Conservation (phyloP, 2,888 invertebrate species). For the Ctenicera cuprea region DNA sequence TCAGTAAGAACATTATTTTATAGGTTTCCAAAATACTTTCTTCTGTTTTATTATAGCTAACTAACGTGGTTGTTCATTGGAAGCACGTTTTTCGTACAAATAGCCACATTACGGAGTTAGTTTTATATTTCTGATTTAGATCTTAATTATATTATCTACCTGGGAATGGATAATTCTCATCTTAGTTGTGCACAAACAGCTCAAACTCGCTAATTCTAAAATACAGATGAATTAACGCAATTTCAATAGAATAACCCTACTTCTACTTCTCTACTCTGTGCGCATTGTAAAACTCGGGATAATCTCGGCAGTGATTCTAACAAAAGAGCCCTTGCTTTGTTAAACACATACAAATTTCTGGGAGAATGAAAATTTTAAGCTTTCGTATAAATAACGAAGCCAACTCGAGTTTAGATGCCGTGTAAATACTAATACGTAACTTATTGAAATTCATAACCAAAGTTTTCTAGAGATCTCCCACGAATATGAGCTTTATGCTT, state of each 20-base stretch:
- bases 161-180: not conserved
- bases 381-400: constrained; percentile 67
- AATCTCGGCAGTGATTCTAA: constrained; percentile 50
- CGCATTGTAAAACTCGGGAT: constrained; percentile 51
- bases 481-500: constrained; percentile 65
- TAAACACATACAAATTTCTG: constrained; percentile 65
- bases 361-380: constrained; percentile 65
- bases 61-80: too few species aligned
- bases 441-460: constrained; percentile 69
- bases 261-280: constrained; percentile 40
- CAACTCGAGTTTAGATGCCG: constrained; percentile 61
- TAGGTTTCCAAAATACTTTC: too few species aligned
- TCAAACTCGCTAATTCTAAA: constrained; percentile 44
- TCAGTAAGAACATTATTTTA: too few species aligned
- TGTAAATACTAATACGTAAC: constrained; percentile 70
- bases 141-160: not conserved
- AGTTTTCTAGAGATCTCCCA: constrained; percentile 61
- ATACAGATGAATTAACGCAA: constrained; percentile 47
- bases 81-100: too few species aligned
- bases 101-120: too few species aligned
- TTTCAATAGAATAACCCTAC: constrained; percentile 48
- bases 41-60: too few species aligned
- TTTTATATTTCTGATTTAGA: not conserved
- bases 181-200: constrained; percentile 26
- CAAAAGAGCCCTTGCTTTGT: constrained; percentile 61